Conservation (phyloP, 2,113 vertebrate genomes). For the Gasterosteus aculeatus region DNA sequence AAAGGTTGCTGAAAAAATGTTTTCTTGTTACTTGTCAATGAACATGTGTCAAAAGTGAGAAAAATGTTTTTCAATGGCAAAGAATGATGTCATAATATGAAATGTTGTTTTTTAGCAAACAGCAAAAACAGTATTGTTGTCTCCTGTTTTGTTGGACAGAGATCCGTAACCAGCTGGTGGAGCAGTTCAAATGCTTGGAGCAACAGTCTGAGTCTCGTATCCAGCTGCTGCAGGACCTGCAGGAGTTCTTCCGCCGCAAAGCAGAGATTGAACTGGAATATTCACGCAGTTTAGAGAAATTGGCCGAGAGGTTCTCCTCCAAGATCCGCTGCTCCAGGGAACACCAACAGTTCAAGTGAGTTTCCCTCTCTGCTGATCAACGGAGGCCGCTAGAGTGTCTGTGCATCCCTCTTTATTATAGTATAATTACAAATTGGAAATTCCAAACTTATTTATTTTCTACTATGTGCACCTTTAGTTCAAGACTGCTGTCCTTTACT, state of each 20-base stretch:
- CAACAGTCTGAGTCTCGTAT: slow-evolving; percentile 97
- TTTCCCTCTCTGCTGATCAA: neutral
- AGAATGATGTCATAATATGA: neutral
- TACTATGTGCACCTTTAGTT: neutral
- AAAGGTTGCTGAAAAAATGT: neutral
- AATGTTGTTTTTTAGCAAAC: neutral
- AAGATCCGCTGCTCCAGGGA: slow-evolving; percentile 97
- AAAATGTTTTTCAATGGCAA: neutral
- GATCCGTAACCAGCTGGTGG: slow-evolving; percentile 96
- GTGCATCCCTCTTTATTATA: neutral
- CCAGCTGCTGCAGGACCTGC: slow-evolving; percentile 97
- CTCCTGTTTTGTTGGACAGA: slow-evolving; percentile 79
- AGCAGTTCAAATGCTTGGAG: slow-evolving; percentile 99
- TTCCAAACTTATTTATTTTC: neutral
- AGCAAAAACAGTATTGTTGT: slow-evolving; percentile 18
- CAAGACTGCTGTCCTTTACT: neutral
- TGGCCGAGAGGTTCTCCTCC: slow-evolving; percentile 96
- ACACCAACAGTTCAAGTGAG: slow-evolving; percentile 97
- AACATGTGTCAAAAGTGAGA: neutral
- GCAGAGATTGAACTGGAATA: slow-evolving; percentile 97
- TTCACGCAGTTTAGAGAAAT: slow-evolving; percentile 95
- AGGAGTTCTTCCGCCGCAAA: slow-evolving; percentile 98
- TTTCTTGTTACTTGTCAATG: neutral
- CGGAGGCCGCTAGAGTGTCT: slow-evolving; percentile 1
- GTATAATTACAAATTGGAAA: neutral